A percentile compares a stretch with the other conserved stretches of the same genome.
These are phyloP conservation scores for Erannis defoliaria DNA, from an alignment of 2,888 invertebrate species.

Conservation along the genomic window DNA sequence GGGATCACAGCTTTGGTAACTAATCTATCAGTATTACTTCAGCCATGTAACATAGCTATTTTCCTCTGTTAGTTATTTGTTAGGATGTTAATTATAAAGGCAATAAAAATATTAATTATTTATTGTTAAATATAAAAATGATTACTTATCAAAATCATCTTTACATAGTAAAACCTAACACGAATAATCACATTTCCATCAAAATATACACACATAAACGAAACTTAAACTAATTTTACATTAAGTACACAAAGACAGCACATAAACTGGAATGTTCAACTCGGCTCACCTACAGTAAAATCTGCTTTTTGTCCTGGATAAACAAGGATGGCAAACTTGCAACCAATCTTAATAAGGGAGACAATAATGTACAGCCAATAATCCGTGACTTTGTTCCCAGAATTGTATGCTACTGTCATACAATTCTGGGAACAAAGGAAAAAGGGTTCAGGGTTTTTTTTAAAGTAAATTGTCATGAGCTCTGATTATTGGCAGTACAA, in stretches of 20 bases:
- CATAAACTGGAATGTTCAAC: slow-evolving; percentile 79
- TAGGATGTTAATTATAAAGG: slow-evolving; percentile 20
- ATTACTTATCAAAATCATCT: slow-evolving; percentile 64
- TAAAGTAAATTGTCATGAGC: too few relatives aligned
- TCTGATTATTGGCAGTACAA: too few relatives aligned
- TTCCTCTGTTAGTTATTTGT: slow-evolving; percentile 1
- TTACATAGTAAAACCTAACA: slow-evolving; percentile 60
- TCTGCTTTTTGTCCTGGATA: too few relatives aligned
- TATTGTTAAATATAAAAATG: slow-evolving; percentile 69
- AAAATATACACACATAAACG: slow-evolving; percentile 81
- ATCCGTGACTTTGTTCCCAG: too few relatives aligned
- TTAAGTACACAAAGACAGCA: slow-evolving; percentile 85
- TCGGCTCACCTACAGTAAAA: slow-evolving; percentile 40
- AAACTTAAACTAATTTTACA: slow-evolving; percentile 51
- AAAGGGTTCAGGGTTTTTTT: too few relatives aligned
- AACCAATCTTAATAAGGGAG: too few relatives aligned
- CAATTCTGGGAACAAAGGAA: too few relatives aligned
- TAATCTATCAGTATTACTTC: not conserved
- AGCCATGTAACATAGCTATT: slow-evolving; percentile 5
- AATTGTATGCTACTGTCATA: too few relatives aligned
- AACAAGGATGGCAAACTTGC: too few relatives aligned
- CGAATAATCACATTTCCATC: slow-evolving; percentile 74
- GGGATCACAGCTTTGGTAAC: not conserved
- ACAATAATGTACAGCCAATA: too few relatives aligned
- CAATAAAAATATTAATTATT: slow-evolving; percentile 58